Evolutionary conservation across 2,113 vertebrate genomes (phyloP).

Genomic region (Chloebia gouldiae): DNA sequence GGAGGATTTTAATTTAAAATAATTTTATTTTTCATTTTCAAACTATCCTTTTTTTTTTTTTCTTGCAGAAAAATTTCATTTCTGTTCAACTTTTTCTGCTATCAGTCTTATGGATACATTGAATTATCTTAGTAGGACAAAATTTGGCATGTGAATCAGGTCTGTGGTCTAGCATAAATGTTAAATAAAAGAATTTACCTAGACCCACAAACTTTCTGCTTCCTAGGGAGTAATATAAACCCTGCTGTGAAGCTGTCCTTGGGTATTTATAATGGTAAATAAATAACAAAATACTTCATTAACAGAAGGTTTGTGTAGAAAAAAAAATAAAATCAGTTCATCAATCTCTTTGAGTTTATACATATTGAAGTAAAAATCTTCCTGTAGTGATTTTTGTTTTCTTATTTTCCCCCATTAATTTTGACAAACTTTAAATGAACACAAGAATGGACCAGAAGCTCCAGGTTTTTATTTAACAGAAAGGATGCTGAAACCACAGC

Average conservation of each 20-base stretch:
- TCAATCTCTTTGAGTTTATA: background rate
- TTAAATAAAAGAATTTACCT: slow-evolving; percentile 12
- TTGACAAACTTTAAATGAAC: background rate
- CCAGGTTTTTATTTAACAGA: background rate
- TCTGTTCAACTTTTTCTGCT: background rate
- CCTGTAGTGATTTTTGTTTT: background rate
- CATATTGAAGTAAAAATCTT: background rate
- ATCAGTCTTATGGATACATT: background rate
- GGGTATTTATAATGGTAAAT: slow-evolving; percentile 35
- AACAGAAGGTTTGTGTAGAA: background rate
- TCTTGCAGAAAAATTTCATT: background rate
- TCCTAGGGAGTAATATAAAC: background rate
- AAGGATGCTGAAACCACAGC: background rate
- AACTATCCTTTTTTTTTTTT: background rate
- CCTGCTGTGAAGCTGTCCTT: slow-evolving; percentile 5
- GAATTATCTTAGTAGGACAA: background rate
- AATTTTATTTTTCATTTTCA: background rate
- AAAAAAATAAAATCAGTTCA: background rate
- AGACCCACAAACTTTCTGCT: background rate
- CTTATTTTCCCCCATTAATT: background rate
- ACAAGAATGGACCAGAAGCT: background rate
- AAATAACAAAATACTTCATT: slow-evolving; percentile 41
- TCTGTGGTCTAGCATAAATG: background rate
- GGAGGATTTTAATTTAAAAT: background rate
- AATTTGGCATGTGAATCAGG: background rate